These are phyloP conservation scores for Bombus picipes DNA, from an alignment of 1,140 invertebrate species.

Conservation along the genomic window DNA sequence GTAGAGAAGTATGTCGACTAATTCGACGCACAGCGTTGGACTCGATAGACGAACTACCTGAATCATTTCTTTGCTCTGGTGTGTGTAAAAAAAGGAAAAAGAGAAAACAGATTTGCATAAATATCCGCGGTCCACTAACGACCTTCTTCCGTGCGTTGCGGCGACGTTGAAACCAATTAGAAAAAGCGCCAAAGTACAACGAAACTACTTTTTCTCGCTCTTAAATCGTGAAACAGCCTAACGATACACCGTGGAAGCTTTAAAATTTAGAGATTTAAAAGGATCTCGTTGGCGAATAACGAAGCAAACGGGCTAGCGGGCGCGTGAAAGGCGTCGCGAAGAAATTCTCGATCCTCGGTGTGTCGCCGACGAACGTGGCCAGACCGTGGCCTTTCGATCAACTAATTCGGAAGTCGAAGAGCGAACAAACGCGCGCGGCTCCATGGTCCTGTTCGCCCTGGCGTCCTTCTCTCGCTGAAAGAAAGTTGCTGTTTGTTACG, in stretches of 20 bases:
- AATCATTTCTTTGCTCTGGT: no score
- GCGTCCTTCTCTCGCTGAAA: neutral
- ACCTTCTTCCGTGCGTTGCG: no score
- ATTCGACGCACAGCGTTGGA: no score
- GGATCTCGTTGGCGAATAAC: neutral
- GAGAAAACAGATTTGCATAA: no score
- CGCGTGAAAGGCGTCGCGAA: neutral
- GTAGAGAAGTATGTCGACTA: no score
- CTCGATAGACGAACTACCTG: no score
- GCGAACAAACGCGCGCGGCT: neutral
- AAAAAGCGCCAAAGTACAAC: neutral
- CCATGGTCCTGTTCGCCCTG: neutral
- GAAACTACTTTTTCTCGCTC: neutral
- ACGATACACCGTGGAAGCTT: neutral
- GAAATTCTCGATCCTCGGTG: neutral
- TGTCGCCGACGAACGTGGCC: neutral
- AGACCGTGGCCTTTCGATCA: neutral
- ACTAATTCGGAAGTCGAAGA: constrained; percentile 9
- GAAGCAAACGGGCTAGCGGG: neutral
- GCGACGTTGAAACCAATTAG: no score
- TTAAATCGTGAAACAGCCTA: no score
- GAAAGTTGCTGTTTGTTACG: neutral
- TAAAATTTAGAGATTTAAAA: neutral
- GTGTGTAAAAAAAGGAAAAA: no score
- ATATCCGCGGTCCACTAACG: no score